These are phyloP conservation scores for Phrynocephalus versicolor DNA, from an alignment of 2,113 vertebrate genomes.

Conservation along the genomic window DNA sequence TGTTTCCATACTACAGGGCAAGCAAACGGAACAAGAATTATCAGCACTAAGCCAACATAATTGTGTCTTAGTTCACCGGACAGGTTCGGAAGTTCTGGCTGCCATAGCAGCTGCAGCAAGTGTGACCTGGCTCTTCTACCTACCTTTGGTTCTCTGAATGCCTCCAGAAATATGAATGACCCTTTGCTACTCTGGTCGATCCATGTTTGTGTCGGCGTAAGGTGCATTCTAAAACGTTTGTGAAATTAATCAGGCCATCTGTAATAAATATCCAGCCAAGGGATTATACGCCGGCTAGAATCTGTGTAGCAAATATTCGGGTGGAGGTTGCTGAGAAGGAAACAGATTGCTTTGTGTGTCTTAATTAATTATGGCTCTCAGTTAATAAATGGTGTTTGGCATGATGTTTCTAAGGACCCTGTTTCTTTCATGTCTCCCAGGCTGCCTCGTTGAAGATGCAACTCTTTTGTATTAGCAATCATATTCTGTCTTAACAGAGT, in stretches of 20 bases:
- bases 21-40: neutral
- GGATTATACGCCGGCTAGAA: neutral
- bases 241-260: neutral
- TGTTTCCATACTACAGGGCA: neutral
- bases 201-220: neutral
- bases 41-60: neutral
- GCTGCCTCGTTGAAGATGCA: neutral
- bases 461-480: neutral
- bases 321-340: neutral
- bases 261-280: neutral
- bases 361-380: neutral
- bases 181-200: neutral
- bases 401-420: neutral
- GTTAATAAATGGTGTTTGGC: neutral
- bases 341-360: neutral
- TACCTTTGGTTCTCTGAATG: neutral
- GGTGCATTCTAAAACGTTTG: neutral
- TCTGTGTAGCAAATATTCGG: neutral
- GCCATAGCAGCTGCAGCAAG: neutral
- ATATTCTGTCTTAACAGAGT: neutral
- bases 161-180: neutral
- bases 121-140: neutral
- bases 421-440: neutral
- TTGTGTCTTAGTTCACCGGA: neutral
- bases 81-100: neutral